Evolutionary conservation across 2,888 invertebrate genomes (phyloP).

Genomic region (Drosophila testacea): DNA sequence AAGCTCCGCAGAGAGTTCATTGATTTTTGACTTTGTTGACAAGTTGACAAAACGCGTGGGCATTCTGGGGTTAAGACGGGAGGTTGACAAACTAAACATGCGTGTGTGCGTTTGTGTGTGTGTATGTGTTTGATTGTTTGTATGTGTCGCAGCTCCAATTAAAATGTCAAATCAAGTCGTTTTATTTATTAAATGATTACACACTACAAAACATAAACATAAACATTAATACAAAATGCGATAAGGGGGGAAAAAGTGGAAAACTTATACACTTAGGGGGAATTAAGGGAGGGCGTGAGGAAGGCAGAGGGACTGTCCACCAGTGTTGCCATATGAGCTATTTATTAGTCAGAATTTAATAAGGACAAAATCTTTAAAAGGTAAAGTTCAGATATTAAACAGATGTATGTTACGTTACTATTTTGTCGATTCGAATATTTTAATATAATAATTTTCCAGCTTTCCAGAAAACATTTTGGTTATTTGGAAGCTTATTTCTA

Average conservation of each 20-base stretch:
- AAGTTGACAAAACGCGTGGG: conserved; percentile 23
- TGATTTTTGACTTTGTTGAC: conserved; percentile 64
- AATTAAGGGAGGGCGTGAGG: background rate
- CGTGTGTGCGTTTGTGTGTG: background rate
- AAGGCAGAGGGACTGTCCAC: background rate
- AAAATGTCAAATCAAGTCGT: conserved; percentile 77
- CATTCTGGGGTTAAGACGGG: background rate
- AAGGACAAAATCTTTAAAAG: too few species aligned
- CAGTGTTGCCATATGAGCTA: too few species aligned
- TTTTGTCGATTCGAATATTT: too few species aligned
- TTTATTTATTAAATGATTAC: conserved; percentile 77
- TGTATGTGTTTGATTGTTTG: conserved; percentile 20
- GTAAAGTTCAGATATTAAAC: too few species aligned
- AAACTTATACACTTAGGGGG: conserved; percentile 18
- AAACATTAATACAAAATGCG: background rate
- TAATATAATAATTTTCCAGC: too few species aligned
- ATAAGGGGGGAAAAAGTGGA: background rate
- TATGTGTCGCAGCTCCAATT: conserved; percentile 71
- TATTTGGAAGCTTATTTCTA: too few species aligned
- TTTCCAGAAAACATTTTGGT: too few species aligned
- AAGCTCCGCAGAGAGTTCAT: conserved; percentile 70
- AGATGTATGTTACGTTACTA: too few species aligned
- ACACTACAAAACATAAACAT: conserved; percentile 48
- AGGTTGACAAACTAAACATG: background rate
- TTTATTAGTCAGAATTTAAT: too few species aligned